phyloP scores from a whole-genome alignment of 2,113 vertebrate genomes.

The Ovis aries region DNA sequence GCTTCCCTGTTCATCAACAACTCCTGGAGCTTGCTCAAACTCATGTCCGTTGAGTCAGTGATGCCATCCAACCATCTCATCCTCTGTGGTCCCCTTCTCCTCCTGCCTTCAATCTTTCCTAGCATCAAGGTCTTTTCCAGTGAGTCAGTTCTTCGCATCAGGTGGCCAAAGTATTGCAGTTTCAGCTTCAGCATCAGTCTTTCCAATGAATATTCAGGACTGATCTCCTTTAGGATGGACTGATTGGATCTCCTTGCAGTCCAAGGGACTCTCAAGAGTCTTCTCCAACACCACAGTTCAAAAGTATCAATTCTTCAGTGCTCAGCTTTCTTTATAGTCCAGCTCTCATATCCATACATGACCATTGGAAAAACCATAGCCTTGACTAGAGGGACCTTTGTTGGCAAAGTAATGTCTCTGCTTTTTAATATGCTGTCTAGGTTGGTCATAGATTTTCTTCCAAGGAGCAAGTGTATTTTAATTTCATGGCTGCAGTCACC shows the following conservation, averaged over 20 bases:
- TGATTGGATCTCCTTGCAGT: background rate
- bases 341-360: background rate
- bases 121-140: no score
- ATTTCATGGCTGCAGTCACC: background rate
- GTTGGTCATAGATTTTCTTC: background rate
- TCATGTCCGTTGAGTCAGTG: background rate
- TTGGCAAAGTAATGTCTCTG: background rate
- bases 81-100: no score
- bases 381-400: background rate
- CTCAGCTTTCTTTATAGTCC: background rate
- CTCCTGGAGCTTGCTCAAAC: background rate
- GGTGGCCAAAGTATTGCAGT: background rate
- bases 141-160: background rate
- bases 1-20: background rate
- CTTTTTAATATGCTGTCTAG: background rate
- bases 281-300: background rate
- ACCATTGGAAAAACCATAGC: background rate
- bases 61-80: no score
- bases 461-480: background rate
- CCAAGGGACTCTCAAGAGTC: background rate
- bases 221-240: background rate
- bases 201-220: background rate
- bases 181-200: background rate
- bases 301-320: fast-evolving
- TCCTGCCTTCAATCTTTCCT: no score